Percentiles rank a stretch among this genome's conserved stretches.
These are phyloP conservation scores for zebrafish (Danio rerio) DNA, from an alignment of 2,113 vertebrate genomes.

Conservation along the genomic window GRCz12tu NC_133193.1:14665001-14665500, in stretches of 20 bases:
- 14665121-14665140: background rate
- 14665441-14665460: no score
- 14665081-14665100: background rate
- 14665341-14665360: no score
- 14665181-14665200: background rate
- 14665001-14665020: background rate
- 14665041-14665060: no score
- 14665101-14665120: background rate
- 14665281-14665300: background rate
- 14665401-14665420: no score
- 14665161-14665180: background rate
- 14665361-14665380: no score
- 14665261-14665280: background rate
- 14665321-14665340: no score
- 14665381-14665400: no score
- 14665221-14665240: background rate
- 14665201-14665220: background rate
- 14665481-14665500: no score
- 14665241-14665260: background rate
- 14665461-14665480: no score
- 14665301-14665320: background rate
- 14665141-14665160: background rate
- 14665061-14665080: background rate
- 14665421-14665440: no score
- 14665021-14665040: background rate